Conservation (phyloP, 2,113 vertebrate genomes). For the Microtus ochrogaster region DNA sequence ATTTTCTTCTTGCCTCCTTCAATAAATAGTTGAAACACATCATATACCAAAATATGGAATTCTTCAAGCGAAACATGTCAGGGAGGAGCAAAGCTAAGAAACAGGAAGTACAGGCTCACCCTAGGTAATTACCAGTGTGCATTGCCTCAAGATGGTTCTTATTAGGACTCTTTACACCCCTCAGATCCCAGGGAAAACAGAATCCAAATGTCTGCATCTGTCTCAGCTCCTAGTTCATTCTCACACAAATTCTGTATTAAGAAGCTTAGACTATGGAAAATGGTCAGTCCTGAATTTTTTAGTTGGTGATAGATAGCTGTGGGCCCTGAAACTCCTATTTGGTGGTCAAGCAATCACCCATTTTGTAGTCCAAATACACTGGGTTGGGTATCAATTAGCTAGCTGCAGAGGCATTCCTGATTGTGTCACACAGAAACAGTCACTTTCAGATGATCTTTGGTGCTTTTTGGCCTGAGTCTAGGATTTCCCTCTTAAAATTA, state of each 20-base stretch:
- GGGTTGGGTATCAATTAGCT: neutral
- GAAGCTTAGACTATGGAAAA: slow-evolving; percentile 19
- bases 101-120: neutral
- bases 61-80: neutral
- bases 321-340: neutral
- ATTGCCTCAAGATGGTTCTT: neutral
- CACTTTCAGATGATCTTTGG: neutral
- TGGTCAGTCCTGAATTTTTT: neutral
- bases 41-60: neutral
- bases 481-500: neutral
- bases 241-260: neutral
- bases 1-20: neutral
- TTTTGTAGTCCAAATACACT: neutral
- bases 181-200: neutral
- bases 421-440: neutral
- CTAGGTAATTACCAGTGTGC: neutral
- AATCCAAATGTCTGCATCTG: neutral
- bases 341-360: neutral
- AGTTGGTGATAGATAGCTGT: neutral
- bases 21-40: neutral
- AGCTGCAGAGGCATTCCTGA: neutral
- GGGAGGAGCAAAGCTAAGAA: neutral
- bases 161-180: neutral
- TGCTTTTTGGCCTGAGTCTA: neutral
- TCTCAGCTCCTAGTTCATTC: neutral